A percentile compares a stretch with the other conserved stretches of the same genome.
These are phyloP conservation scores for Drosophila neocordata DNA, from an alignment of 1,140 invertebrate genomes.

Conservation along the genomic window DNA sequence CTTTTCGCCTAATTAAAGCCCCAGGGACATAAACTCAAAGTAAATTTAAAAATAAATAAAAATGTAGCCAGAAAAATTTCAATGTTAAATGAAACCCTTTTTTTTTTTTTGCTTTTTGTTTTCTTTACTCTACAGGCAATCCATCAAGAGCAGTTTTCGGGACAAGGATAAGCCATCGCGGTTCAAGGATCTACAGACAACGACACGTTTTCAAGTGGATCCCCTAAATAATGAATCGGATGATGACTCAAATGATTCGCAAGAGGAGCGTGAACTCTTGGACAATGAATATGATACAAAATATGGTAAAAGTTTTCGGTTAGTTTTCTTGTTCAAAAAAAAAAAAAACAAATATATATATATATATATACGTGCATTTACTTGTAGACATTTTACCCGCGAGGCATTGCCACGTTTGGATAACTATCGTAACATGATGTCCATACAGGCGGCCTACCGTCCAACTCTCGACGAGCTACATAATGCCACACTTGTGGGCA, in stretches of 20 bases:
- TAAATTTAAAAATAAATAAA: background rate
- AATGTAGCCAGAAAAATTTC: background rate
- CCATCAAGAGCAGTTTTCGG: constrained; percentile 85
- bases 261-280: constrained; percentile 85
- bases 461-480: constrained; percentile 97
- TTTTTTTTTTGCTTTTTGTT: constrained; percentile 11
- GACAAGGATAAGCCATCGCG: constrained; percentile 85
- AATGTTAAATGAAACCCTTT: background rate
- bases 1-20: constrained; percentile 7
- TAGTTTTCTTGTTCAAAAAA: constrained; percentile 36
- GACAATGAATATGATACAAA: constrained; percentile 87
- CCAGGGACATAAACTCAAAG: constrained; percentile 1
- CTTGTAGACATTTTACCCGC: constrained; percentile 91
- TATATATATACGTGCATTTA: background rate
- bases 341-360: background rate
- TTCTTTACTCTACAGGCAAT: constrained; percentile 48
- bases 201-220: constrained; percentile 85
- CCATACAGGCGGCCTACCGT: constrained; percentile 93
- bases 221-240: constrained; percentile 83
- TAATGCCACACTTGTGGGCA: constrained; percentile 90
- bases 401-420: constrained; percentile 95
- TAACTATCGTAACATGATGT: constrained; percentile 97
- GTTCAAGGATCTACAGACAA: constrained; percentile 85
- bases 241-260: constrained; percentile 82
- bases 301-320: constrained; percentile 91